Evolutionary conservation across 1,140 invertebrate genomes (phyloP).

Genomic region (Hirudo medicinalis): DNA sequence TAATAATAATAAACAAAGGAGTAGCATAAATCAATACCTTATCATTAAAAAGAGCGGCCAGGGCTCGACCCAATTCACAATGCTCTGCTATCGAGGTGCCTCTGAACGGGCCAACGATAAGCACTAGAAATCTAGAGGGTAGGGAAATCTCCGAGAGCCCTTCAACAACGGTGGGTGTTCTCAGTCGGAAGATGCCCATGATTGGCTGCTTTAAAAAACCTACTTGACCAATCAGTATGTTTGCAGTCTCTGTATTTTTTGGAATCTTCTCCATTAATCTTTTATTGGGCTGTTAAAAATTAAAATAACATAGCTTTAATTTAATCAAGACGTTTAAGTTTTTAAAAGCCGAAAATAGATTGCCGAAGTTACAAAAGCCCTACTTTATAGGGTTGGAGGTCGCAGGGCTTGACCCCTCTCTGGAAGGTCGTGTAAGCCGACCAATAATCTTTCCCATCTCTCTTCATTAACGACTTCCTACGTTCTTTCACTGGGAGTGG

Average conservation of each 20-base stretch:
- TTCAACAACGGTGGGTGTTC: constrained; percentile 28
- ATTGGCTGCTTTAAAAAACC: constrained; percentile 31
- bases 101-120: constrained; percentile 71
- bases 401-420: constrained; percentile 1
- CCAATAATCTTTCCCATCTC: constrained; percentile 17
- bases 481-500: not conserved
- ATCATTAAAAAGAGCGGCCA: constrained; percentile 37
- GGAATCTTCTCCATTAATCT: constrained; percentile 38
- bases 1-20: too few species aligned
- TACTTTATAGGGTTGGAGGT: constrained; percentile 10
- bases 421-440: constrained; percentile 16
- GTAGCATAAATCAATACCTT: constrained; percentile 34
- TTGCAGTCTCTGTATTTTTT: constrained; percentile 35
- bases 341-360: too few species aligned
- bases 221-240: constrained; percentile 36
- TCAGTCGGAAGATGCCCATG: constrained; percentile 33
- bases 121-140: constrained; percentile 37
- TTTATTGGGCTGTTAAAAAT: constrained; percentile 21
- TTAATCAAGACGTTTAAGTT: too few species aligned
- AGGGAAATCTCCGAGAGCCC: constrained; percentile 38
- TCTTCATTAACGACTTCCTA: constrained; percentile 11
- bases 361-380: too few species aligned
- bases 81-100: constrained; percentile 54
- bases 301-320: too few species aligned
- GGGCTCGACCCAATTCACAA: constrained; percentile 35